phyloP scores from a whole-genome alignment of 2,113 vertebrate species.

The Aegypius monachus region DNA sequence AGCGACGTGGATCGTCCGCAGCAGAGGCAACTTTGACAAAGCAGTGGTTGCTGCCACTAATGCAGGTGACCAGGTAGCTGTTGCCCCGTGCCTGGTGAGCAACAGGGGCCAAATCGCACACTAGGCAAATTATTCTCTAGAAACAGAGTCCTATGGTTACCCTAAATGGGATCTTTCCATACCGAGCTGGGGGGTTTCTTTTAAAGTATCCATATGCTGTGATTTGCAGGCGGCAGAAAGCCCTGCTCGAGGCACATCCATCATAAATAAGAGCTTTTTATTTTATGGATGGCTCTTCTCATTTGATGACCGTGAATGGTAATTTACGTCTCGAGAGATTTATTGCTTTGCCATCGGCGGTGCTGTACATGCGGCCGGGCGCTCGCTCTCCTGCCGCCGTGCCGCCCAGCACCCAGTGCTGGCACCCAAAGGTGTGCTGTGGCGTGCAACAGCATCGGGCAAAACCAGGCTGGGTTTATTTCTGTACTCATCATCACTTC shows the following conservation, averaged over 20 bases:
- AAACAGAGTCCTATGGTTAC: background rate
- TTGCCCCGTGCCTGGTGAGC: background rate
- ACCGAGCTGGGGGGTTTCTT: background rate
- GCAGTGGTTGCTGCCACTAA: background rate
- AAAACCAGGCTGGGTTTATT: background rate
- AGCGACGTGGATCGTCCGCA: background rate
- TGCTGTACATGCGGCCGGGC: fast-evolving
- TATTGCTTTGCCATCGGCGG: background rate
- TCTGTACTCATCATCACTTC: background rate
- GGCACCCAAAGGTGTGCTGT: background rate
- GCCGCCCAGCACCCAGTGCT: background rate
- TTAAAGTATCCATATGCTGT: background rate
- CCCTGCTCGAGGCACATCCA: background rate
- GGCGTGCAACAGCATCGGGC: fast-evolving
- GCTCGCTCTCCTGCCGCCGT: fast-evolving
- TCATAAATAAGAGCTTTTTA: background rate
- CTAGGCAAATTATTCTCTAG: background rate
- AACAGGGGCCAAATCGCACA: background rate
- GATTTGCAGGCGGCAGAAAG: background rate
- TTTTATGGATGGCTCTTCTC: background rate
- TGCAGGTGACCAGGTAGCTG: background rate
- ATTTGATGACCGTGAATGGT: background rate
- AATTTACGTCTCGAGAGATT: background rate
- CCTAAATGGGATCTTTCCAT: background rate
- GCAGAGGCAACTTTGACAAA: background rate